Base-by-base conservation (phyloP, 23 tunicate genomes). In the Ciona savignyi region DNA sequence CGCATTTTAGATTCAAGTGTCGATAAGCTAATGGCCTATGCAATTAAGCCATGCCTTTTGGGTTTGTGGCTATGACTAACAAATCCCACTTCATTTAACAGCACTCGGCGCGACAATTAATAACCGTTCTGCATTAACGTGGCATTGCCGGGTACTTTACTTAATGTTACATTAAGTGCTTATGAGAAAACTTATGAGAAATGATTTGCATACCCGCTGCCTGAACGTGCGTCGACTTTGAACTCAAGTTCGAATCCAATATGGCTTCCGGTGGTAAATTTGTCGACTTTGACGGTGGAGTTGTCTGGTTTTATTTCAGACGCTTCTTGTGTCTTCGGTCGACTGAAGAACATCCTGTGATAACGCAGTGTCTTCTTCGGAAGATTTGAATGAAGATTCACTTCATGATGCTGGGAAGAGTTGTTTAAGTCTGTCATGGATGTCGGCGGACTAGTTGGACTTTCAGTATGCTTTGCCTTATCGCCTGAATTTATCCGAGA, bases 171-270 rank as follows among this genome's bases (percentile, higher is more conserved):
- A n/a, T n/a, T n/a, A n/a, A n/a, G n/a, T 66, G 19, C 26, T 66
- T 20, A 27, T 20, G 19, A 66, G 24, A 25, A 27, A 0, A 66
- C n/a, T 66, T 66, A 66, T 66, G 27, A 66, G n/a, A 66, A 22
- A 22, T n/a, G 15, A 42, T 42, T 42, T 6, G 15, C 97, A 25
- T 32, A 91, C 97, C 97, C 97, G 61, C 86, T 85, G 26, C 93
- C 86, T 26, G 97, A 85, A 0, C 79, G 66, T 21, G 80, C 71
- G 9, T 79, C 81, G 33, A 91, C 35, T 42, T 78, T 67, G 69
- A 91, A 85, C 65, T 84, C 91, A 78, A 73, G 80, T 72, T 91
- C 97, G 66, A 91, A 84, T 60, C 93, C 97, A 60, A 91, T 81
- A n/a, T 78, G 74, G 29, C 72, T 80, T 27, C 83, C 83, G 11